phyloP scores from a whole-genome alignment of 2,113 vertebrate species.

The Nothobranchius kuhntae region DNA sequence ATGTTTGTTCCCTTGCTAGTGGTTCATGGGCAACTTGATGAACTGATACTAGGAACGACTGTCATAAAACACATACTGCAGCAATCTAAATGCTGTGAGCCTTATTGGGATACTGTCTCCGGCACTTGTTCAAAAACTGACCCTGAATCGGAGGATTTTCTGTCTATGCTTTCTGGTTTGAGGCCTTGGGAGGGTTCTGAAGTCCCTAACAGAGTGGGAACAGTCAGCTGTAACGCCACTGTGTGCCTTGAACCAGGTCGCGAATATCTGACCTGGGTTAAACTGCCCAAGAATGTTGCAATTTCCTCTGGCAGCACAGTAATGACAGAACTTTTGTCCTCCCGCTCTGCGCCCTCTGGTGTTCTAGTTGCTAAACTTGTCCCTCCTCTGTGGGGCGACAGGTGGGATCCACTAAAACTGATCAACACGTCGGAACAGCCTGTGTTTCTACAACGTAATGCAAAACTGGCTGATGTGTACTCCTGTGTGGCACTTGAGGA shows the following conservation, averaged over 20 bases:
- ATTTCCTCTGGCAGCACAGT: constrained; percentile 18
- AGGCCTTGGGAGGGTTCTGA: constrained; percentile 7
- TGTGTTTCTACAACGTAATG: too few relatives aligned
- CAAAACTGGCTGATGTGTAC: too few relatives aligned
- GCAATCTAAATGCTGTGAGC: constrained; percentile 21
- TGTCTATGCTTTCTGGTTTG: constrained; percentile 9
- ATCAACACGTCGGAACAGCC: too few relatives aligned
- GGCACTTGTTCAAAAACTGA: background rate
- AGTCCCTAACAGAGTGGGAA: constrained; percentile 19
- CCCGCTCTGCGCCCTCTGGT: background rate
- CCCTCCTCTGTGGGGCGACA: constrained; percentile 7
- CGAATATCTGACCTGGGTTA: too few relatives aligned
- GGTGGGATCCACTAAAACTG: constrained; percentile 20
- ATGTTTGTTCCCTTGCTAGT: constrained; percentile 22
- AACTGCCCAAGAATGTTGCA: constrained; percentile 9
- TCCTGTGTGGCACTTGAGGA: too few relatives aligned
- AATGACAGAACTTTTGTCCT: constrained; percentile 10
- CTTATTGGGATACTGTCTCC: constrained; percentile 24
- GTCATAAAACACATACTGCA: constrained; percentile 25
- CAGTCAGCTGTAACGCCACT: constrained; percentile 19
- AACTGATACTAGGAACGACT: constrained; percentile 30
- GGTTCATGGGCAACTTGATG: constrained; percentile 16
- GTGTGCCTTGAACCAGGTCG: constrained; percentile 10
- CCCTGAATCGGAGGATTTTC: constrained; percentile 12
- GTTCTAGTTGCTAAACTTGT: background rate